Evolutionary conservation across 2,113 vertebrate species (phyloP), one percentile per base, ranked within the genome.

Genomic region (Setophaga petechia): DNA sequence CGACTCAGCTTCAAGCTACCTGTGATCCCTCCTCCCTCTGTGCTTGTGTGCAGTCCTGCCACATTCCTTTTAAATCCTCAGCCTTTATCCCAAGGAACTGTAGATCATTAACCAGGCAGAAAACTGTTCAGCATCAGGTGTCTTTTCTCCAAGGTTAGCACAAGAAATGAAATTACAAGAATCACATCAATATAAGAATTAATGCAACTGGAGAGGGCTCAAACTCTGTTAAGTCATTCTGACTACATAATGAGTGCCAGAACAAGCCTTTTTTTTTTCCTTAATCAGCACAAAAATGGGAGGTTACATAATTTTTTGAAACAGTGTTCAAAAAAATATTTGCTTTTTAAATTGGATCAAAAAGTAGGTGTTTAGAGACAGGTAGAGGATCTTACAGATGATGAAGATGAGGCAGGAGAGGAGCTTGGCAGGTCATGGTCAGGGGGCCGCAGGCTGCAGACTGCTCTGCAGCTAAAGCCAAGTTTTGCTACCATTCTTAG

Each of bases 281-380:
- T 57, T 20, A 21, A 62, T 68, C 49, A 41, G 24, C 6, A 44
- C 11, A 58, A 6, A 79, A 25, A 20, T 66, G 49, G 76, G 15
- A 66, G 78, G 37, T 43, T 37, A 13, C 1, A 4, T 33, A 0
- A 1, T n/a, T 43, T 49, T 37, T 43, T 17, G 0, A 12, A 44
- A 21, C 31, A 17, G 2, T 8, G 4, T 52, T 75, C 83, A 33
- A 6, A 9, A 69, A 59, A 78, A 44, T 43, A 49, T 11, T 79
- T 72, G 5, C 15, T 82, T 78, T 63, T 2, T 8, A 13, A 39
- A 37, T 16, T 12, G 4, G 2, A 15, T 57, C 12, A 66, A 72
- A 78, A 84, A 47, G 0, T 11, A 33, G 13, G 9, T 59, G 11
- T 87, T 63, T 84, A 23, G 58, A 73, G 27, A 31, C 18, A 52